A percentile compares a stretch with the other conserved stretches of the same genome.
These are phyloP conservation scores for Erythrolamprus reginae DNA, from an alignment of 2,113 vertebrate species.

Conservation along the genomic window DNA sequence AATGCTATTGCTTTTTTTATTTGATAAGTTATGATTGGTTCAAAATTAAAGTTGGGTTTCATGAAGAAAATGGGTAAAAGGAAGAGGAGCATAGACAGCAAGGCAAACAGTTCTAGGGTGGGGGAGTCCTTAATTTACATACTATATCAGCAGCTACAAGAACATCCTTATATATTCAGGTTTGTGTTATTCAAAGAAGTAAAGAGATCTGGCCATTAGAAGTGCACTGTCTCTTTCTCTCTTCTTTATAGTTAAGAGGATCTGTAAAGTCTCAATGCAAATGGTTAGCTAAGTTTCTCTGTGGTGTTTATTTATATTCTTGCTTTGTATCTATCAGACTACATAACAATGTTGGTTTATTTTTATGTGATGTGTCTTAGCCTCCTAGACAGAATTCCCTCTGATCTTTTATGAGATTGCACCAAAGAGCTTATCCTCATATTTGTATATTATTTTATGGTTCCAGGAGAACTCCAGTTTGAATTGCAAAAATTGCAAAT, in stretches of 20 bases:
- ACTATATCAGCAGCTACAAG: accelerated
- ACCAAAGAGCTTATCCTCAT: background rate
- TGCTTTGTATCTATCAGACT: background rate
- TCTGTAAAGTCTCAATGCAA: background rate
- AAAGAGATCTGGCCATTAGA: background rate
- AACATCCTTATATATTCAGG: background rate
- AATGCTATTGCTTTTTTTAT: background rate
- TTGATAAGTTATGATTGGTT: background rate
- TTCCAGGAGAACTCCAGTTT: background rate
- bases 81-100: background rate
- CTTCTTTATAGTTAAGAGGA: background rate
- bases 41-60: background rate
- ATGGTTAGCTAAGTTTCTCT: background rate
- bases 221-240: background rate
- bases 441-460: background rate
- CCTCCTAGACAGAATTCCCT: background rate
- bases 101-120: background rate
- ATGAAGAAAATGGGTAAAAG: background rate
- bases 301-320: accelerated
- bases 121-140: background rate
- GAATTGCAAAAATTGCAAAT: background rate
- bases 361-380: background rate
- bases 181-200: background rate
- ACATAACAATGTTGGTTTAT: background rate
- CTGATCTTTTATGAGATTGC: background rate